Base-by-base conservation (phyloP, 64 coral and sea anemone species). In the Hydrozoanthus tunicans region DNA sequence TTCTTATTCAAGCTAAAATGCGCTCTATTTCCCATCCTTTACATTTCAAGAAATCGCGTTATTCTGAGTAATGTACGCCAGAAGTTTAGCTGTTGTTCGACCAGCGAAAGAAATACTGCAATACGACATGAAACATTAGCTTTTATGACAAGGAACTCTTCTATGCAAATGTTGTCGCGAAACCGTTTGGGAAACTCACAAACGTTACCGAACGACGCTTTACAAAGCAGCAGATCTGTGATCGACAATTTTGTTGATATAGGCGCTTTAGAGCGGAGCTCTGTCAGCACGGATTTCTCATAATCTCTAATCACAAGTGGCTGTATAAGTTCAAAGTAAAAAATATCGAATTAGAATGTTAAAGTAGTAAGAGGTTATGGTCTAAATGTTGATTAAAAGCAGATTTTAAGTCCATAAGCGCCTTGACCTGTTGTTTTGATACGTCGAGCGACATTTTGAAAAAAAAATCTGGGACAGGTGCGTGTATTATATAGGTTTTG, bases 21-120 rank as follows among this genome's bases (percentile, higher is more conserved):
- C 13, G 64, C 77, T 10, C 53, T 97, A 64, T 92, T 97, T 58
- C 95, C 95, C 3, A 61, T 97, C 6, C 77, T 97, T 5, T 97
- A 97, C 62, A 79, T 97, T 27, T 77, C 90, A 59, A 83, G 95
- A 81, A 97, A 97, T 62, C 89, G 92, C 17, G 77, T 60, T 10
- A 77, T 77, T 92, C 56, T 77, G 67, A 56, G 80, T 12, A 59
- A 25, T 59, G 56, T 88, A 9, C 52, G 56, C n/a, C 68, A 88
- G 59, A 88, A 88, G 67, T 7, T 88, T 7, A 60, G 56, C 56
- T 88, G 84, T 88, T 88, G 84, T 54, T 9, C 55, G 4, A 88
- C 55, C 25, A 56, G 55, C 1, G 56, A 88, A 51, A 56, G 69
- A 88, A 73, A 58, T 60, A 59, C 65, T 26, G 61, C 56, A 56